phyloP scores from a whole-genome alignment of 2,113 vertebrate genomes.

The Leptocoma aspasia region DNA sequence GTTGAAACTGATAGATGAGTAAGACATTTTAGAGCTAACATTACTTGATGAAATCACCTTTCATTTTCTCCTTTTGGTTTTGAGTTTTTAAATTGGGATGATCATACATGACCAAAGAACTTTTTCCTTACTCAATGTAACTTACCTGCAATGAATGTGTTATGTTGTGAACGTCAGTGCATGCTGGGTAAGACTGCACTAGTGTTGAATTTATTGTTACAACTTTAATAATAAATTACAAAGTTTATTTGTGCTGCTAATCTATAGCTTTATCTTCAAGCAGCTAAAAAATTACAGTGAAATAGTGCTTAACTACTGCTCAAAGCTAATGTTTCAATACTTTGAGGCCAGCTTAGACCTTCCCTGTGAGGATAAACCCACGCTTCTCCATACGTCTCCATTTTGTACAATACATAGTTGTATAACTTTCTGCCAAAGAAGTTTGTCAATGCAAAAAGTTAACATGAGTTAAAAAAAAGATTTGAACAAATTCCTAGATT shows the following conservation, averaged over 20 bases:
- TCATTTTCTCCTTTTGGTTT: neutral
- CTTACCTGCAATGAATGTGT: neutral
- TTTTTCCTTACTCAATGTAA: neutral
- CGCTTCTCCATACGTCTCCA: neutral
- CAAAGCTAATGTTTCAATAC: neutral
- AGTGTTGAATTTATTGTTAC: neutral
- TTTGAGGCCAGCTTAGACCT: neutral
- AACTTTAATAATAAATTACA: neutral
- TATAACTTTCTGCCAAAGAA: neutral
- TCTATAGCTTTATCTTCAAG: neutral
- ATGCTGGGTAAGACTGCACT: neutral
- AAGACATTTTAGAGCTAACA: neutral
- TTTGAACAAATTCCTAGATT: neutral
- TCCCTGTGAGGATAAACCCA: neutral
- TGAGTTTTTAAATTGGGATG: neutral
- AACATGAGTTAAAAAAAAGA: neutral
- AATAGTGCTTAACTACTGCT: neutral
- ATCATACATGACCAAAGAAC: neutral
- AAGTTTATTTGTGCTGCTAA: neutral
- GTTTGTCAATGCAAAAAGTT: neutral
- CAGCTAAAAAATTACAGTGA: neutral
- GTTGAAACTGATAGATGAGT: neutral
- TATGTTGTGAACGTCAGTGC: fast-evolving
- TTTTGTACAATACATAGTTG: neutral
- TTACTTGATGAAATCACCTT: neutral